Evolutionary conservation across 1,140 invertebrate species (phyloP), one percentile per base, ranked within the genome.

Genomic region (Oryzaephilus surinamensis): DNA sequence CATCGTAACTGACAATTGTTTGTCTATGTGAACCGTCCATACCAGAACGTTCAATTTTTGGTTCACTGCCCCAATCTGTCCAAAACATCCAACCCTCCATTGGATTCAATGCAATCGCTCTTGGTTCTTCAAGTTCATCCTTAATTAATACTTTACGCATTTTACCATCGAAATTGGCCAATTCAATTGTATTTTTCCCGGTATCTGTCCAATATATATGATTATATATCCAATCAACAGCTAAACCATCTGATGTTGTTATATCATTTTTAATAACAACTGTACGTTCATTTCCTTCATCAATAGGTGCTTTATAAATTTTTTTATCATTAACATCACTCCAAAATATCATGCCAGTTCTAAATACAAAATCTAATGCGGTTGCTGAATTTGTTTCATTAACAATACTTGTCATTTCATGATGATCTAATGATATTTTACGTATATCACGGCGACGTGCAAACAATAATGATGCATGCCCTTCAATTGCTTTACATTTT

Each of bases 141-240:
- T 70, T 73, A 32, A 97, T 81, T 2, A 99, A 68, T 3, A 84
- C 81, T 63, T 87, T 92, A 35, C 83, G 73, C 81, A 90, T 87
- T 52, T 81, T 84, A 5, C 87, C 88, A 59, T 92, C 84, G 46
- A 94, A 79, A 58, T 90, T 83, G 0, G 86, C 80, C 20, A 97
- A 67, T 60, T 89, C 81, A 50, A 97, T 96, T 13, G 79, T 88
- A 61, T 95, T 88, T 48, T 82, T 84, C 18, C 82, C 83, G 2
- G 89, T 86, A 58, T 96, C 90, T 0, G 91, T 97, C 86, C 93
- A 97, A 67, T 97, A 99, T 30, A 98, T 75, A 49, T 96, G 85
- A 61, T 85, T 84, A 63, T 97, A 92, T 33, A 97, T 82, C 94
- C 94, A 97, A 65, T 98, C 94, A 21, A 97, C 84, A 2, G 93